phyloP scores from a whole-genome alignment of 2,797 vertebrate genomes.

The Xiphophorus birchmanni region DNA sequence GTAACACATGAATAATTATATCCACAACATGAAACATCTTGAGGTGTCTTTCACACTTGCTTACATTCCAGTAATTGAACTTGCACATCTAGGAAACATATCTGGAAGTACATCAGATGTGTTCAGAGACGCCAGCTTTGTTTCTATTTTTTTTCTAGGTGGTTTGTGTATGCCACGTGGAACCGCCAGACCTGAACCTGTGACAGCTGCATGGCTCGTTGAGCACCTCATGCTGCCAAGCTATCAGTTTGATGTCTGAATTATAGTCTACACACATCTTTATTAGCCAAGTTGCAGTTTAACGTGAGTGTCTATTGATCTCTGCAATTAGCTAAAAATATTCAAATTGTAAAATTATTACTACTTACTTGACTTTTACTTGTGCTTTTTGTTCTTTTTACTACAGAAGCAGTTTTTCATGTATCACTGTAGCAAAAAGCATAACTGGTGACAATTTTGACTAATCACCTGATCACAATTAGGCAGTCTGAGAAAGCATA shows the following conservation, averaged over 20 bases:
- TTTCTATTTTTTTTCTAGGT: conserved; percentile 18
- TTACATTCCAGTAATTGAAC: conserved; percentile 57
- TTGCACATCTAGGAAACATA: conserved; percentile 38
- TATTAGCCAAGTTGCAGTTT: conserved; percentile 45
- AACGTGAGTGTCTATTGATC: conserved; percentile 42
- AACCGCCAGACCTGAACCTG: conserved; percentile 66
- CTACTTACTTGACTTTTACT: not conserved
- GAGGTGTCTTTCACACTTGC: conserved; percentile 61
- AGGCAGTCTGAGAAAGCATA: not conserved
- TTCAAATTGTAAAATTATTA: conserved; percentile 22
- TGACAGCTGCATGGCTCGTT: conserved; percentile 70
- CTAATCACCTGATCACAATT: not conserved
- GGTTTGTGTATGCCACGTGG: conserved; percentile 31
- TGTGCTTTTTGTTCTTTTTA: not conserved
- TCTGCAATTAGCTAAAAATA: conserved; percentile 23
- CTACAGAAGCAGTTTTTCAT: not conserved
- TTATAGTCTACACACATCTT: conserved; percentile 64
- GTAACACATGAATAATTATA: conserved; percentile 61
- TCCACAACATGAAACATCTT: conserved; percentile 56
- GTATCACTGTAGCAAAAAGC: not conserved
- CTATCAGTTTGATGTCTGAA: conserved; percentile 73
- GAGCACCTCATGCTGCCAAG: conserved; percentile 59
- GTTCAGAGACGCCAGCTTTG: conserved; percentile 21
- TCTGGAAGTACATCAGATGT: conserved; percentile 49
- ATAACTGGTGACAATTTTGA: not conserved